Evolutionary conservation across 2,797 vertebrate genomes (phyloP), one percentile per base, ranked within the genome.

Genomic region (Basileuterus tristriatus): DNA sequence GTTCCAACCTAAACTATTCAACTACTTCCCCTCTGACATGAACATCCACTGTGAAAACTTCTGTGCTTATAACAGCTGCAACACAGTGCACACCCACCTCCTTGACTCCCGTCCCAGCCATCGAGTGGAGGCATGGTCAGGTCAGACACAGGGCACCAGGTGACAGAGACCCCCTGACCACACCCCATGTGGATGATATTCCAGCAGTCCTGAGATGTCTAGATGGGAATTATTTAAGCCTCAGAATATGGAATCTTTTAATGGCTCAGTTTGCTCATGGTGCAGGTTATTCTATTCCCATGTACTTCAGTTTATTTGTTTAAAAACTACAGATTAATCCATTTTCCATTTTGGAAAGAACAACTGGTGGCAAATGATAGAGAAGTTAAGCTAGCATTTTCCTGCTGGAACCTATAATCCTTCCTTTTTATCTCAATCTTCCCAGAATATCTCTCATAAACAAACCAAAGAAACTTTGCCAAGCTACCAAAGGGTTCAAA

Each of bases 271-370:
- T 50, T 74, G 17, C 16, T 44, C 17, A 39, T 9, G 30, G 19
- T 43, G 11, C n/a, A 91, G 74, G 9, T 81, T 81, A 50, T 29
- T 84, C 26, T 63, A 4, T 75, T 85, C n/a, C 37, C 22, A 27
- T 0, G 0, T 53, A 76, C 39, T n/a, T 90, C 49, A 2, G 13
- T 69, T 68, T 60, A 5, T 63, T 72, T 71, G 39, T 78, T 91
- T 82, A 65, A 87, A 79, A 83, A 41, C 23, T 52, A 49, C 21
- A 46, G 47, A 43, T 86, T 65, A 80, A 86, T 58, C 23, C 3
- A 30, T 85, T 83, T 93, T 65, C 83, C 52, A 76, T 62, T 91
- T 80, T 36, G 59, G 55, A 87, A 91, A 62, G 39, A 91, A 59
- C 16, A 75, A 34, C 20, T 36, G 8, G 37, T 2, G 2, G 23